Percentiles rank a stretch among this genome's conserved stretches.
Conservation (phyloP, 2,888 invertebrate species). For the Invenusta paracnida region DNA sequence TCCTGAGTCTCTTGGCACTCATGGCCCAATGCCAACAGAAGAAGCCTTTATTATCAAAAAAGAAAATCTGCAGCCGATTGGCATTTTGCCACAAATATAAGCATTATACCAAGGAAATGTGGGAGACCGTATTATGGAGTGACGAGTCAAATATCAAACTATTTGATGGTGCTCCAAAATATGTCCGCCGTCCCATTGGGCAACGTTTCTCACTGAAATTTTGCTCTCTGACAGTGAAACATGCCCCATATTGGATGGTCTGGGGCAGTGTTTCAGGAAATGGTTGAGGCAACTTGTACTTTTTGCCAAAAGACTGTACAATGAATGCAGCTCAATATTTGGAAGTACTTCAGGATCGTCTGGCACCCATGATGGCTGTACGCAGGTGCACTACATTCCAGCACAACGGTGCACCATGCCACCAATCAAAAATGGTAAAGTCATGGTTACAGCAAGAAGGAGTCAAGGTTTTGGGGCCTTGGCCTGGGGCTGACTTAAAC, state of each 20-base stretch:
- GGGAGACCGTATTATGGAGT: constrained; percentile 28
- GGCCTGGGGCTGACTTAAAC: constrained; percentile 3
- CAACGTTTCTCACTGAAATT: background rate
- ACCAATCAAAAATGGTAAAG: background rate
- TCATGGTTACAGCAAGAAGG: background rate
- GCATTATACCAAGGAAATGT: constrained; percentile 31
- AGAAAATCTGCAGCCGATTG: constrained; percentile 24
- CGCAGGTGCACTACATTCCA: constrained; percentile 25
- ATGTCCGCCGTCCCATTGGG: constrained; percentile 32
- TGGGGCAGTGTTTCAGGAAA: constrained; percentile 21
- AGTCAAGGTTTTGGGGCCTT: background rate
- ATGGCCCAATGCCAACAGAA: background rate
- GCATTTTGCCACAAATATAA: constrained; percentile 32
- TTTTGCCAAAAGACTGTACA: constrained; percentile 24
- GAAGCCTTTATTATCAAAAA: constrained; percentile 30
- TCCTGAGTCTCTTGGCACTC: no score
- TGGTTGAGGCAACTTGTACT: constrained; percentile 27
- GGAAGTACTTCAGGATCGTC: constrained; percentile 16
- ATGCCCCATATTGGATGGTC: constrained; percentile 29
- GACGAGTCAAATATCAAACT: constrained; percentile 20
- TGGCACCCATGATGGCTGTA: constrained; percentile 25
- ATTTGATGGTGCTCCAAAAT: constrained; percentile 30
- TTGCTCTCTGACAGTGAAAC: constrained; percentile 30
- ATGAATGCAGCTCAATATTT: constrained; percentile 20
- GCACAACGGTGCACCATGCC: background rate